Conservation (phyloP, 1,140 invertebrate genomes). For the Macrotrachela quadricornifera region DNA sequence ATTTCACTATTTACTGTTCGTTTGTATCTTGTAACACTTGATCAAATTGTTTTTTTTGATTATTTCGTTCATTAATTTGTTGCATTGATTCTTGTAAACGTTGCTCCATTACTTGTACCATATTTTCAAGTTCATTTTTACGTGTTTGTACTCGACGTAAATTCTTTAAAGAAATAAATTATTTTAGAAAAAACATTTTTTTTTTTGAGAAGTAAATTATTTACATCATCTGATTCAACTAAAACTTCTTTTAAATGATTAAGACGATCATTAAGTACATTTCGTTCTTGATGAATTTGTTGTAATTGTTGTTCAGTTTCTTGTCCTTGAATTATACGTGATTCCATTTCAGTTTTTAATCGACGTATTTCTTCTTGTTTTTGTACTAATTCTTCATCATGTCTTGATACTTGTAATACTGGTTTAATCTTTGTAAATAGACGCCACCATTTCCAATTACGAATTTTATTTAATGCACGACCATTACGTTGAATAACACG, state of each 20-base stretch:
- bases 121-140: slow-evolving; percentile 85
- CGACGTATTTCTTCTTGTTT: slow-evolving; percentile 80
- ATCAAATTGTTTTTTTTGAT: slow-evolving; percentile 82
- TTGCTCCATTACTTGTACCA: slow-evolving; percentile 78
- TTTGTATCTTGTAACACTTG: slow-evolving; percentile 52
- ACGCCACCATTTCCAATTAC: slow-evolving; percentile 99
- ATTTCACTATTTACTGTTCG: slow-evolving; percentile 29
- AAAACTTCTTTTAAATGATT: slow-evolving; percentile 60
- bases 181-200: too few relatives aligned
- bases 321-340: too few relatives aligned
- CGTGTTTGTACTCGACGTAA: slow-evolving; percentile 37
- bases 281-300: slow-evolving; percentile 52
- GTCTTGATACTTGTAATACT: slow-evolving; percentile 64
- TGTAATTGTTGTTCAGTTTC: too few relatives aligned
- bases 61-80: slow-evolving; percentile 46
- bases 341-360: too few relatives aligned
- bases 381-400: slow-evolving; percentile 82
- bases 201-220: background rate
- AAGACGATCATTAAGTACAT: slow-evolving; percentile 70
- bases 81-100: slow-evolving; percentile 92
- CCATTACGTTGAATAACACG: slow-evolving; percentile 96
- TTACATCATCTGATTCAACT: slow-evolving; percentile 71
- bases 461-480: slow-evolving; percentile 81
- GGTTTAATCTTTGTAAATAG: slow-evolving; percentile 66
- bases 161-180: too few relatives aligned